These are phyloP conservation scores for Cephus rjabovi DNA, from an alignment of 2,888 invertebrate genomes.

Conservation along the genomic window DNA sequence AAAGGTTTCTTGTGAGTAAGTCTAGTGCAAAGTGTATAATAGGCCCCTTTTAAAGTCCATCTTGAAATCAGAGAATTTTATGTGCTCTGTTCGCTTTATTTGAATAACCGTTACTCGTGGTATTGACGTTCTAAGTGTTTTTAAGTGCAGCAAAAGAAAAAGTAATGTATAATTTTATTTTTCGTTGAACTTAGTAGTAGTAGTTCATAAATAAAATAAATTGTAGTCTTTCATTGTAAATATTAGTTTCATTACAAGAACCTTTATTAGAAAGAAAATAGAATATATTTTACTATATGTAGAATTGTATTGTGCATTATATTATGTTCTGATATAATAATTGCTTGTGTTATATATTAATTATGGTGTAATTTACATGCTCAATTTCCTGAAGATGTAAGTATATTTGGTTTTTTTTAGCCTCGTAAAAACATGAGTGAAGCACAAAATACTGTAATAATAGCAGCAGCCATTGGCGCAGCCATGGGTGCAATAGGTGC, in stretches of 20 bases:
- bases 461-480: constrained; percentile 57
- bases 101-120: background rate
- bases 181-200: background rate
- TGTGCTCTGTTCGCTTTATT: background rate
- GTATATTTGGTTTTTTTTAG: background rate
- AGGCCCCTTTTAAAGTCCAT: background rate
- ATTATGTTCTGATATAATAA: background rate
- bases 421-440: constrained; percentile 46
- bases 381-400: background rate
- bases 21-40: background rate
- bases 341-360: background rate
- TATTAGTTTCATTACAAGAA: background rate
- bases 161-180: background rate
- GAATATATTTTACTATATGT: background rate
- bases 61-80: background rate
- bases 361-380: background rate
- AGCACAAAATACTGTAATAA: constrained; percentile 46
- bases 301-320: background rate
- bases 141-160: background rate
- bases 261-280: background rate
- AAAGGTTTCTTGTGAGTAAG: background rate
- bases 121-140: background rate
- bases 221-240: background rate
- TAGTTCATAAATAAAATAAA: background rate
- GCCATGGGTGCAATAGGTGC: constrained; percentile 57